Base-by-base conservation (phyloP, 2,888 invertebrate species). In the Phyllotreta cruciferae region DNA sequence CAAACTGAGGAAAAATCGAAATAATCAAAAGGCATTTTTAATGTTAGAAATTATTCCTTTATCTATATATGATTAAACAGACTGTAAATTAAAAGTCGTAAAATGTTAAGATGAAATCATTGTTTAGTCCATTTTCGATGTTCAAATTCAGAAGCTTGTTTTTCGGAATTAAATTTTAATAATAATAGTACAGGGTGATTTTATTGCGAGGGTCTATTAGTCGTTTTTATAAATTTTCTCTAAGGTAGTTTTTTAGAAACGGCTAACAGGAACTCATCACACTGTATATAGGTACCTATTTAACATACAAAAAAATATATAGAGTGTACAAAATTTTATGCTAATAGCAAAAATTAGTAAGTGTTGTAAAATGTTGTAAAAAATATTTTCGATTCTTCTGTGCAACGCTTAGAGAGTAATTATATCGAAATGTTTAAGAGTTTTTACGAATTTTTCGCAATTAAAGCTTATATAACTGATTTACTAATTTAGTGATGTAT, bases 21-120 rank as follows among this genome's bases (percentile, higher is more conserved):
- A 52, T 36, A 60, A 63, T 61, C 55, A 63, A 55, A 61, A 52
- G 45, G 24, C 24, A 24, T 24, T 24, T 3, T 24, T 3, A 24
- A 24, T 24, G 24, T 24, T 24, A 24, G 24, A 24, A 24, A 24
- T 24, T 24, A 24, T 24, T 4, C 24, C 24, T 24, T 24, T 62
- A 64, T 55, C 35, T 38, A 49, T 57, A 49, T 61, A 62, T 63
- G 63, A 66, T 63, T 61, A 47, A 58, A 49, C 58, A 66, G 61
- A 66, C 61, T 66, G 66, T 64, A 63, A 45, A 56, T 55, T 57
- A 24, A 24, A 55, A 52, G 42, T 14, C 10, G 10, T 7, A 13
- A 13, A n/a, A n/a, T n/a, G n/a, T 13, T 53, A 14, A 14, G 14
- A 53, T 24, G 14, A 38, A 36, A 13, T 37, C 36, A 10, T 11